Evolutionary conservation across 1,140 invertebrate genomes (phyloP).

Genomic region (Tetraneura akinire): DNA sequence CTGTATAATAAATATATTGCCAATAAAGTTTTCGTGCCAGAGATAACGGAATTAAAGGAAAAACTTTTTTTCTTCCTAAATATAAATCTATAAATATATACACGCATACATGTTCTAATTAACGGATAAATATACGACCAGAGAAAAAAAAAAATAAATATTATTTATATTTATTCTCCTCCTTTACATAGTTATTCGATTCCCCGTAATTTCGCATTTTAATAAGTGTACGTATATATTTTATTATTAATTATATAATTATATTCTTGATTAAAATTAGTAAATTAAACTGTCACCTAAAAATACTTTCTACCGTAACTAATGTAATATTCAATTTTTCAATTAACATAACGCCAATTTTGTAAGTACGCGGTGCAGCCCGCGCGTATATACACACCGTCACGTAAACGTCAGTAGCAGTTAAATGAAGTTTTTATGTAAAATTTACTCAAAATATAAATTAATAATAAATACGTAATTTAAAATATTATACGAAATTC

Average conservation of each 20-base stretch:
- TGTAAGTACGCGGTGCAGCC: not conserved
- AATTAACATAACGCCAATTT: not conserved
- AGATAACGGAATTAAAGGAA: constrained; percentile 48
- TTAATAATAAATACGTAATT: not conserved
- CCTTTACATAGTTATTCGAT: not conserved
- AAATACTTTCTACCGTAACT: not conserved
- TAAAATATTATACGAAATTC: not conserved
- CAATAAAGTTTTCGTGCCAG: constrained; percentile 41
- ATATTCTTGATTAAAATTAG: not conserved
- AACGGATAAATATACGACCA: constrained; percentile 16
- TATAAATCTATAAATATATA: not conserved
- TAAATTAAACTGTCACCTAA: not conserved
- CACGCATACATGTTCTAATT: constrained; percentile 36
- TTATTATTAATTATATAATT: not conserved
- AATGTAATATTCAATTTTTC: not conserved
- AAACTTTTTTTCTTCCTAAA: not conserved
- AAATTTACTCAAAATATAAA: not conserved
- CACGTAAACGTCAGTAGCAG: not conserved
- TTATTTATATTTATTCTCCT: not conserved
- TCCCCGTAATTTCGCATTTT: not conserved
- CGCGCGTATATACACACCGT: too few relatives aligned
- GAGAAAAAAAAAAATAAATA: constrained; percentile 20
- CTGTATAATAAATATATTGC: constrained; percentile 44
- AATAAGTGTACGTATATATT: not conserved
- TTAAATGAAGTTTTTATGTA: not conserved